A percentile compares a stretch with the other conserved stretches of the same genome.
phyloP scores from a whole-genome alignment of 2,113 vertebrate species.

The Pipa parva region DNA sequence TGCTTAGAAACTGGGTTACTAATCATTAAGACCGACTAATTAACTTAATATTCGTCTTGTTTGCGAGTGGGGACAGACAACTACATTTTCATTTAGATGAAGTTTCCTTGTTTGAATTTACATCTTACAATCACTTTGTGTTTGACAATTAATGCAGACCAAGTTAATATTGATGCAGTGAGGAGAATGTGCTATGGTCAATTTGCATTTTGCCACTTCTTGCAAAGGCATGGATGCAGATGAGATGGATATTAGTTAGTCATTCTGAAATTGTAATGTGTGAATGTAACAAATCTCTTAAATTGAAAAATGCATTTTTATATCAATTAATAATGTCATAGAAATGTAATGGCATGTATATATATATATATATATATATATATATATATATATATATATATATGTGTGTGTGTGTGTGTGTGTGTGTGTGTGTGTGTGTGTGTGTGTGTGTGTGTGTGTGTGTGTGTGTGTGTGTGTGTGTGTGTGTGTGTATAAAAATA shows the following conservation, averaged over 20 bases:
- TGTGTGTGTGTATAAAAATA: no score
- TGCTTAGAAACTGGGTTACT: constrained; percentile 44
- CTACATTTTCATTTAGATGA: constrained; percentile 50
- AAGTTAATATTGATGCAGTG: constrained; percentile 4
- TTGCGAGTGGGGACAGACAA: constrained; percentile 44
- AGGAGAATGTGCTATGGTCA: constrained; percentile 1
- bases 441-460: no score
- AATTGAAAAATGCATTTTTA: constrained; percentile 6
- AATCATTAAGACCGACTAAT: constrained; percentile 25
- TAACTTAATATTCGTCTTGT: constrained; percentile 48
- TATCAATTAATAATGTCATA: background rate
- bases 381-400: no score
- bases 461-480: no score
- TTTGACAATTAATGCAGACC: constrained; percentile 1
- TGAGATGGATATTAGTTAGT: constrained; percentile 6
- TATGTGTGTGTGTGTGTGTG: no score
- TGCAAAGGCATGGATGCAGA: background rate
- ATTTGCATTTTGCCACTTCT: constrained; percentile 4
- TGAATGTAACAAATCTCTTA: background rate
- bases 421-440: no score
- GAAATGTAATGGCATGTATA: background rate
- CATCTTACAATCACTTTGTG: constrained; percentile 9
- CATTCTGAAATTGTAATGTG: constrained; percentile 1
- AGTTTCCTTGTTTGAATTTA: constrained; percentile 35
- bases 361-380: no score